Conservation (phyloP, 2,797 vertebrate genomes). For the Zenarchopterus dispar region DNA sequence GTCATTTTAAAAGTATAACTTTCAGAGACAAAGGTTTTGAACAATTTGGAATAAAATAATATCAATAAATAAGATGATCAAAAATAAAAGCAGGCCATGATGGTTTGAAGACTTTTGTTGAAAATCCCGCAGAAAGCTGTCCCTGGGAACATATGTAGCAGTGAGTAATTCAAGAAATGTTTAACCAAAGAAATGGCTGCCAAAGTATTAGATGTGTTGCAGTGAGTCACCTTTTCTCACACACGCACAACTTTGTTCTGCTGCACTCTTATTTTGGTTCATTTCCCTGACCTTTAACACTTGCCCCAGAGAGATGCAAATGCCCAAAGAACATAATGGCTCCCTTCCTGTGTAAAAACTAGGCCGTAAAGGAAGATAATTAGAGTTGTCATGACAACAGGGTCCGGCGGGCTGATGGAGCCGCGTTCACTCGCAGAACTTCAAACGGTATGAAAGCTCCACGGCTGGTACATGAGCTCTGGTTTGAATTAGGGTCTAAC, state of each 20-base stretch:
- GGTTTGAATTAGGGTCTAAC: slow-evolving; percentile 96
- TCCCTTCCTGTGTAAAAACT: slow-evolving; percentile 98
- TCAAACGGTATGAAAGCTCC: slow-evolving; percentile 97
- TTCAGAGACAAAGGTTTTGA: too few species aligned
- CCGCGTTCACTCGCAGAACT: slow-evolving; percentile 93
- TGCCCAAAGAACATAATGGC: slow-evolving; percentile 98
- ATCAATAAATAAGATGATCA: too few species aligned
- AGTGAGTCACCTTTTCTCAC: slow-evolving; percentile 58
- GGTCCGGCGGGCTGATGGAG: slow-evolving; percentile 91
- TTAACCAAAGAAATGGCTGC: slow-evolving; percentile 46
- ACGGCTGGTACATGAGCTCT: slow-evolving; percentile 88
- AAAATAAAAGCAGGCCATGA: neutral
- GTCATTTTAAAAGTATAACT: too few species aligned
- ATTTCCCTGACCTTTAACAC: slow-evolving; percentile 94
- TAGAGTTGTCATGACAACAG: slow-evolving; percentile 97
- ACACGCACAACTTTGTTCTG: slow-evolving; percentile 33
- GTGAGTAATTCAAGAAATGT: slow-evolving; percentile 54
- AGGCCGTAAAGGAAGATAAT: slow-evolving; percentile 98
- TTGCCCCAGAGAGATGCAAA: slow-evolving; percentile 93
- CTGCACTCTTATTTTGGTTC: slow-evolving; percentile 82
- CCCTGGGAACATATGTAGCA: slow-evolving; percentile 52
- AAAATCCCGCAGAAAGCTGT: slow-evolving; percentile 23
- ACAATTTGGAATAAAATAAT: too few species aligned
- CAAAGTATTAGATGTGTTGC: slow-evolving; percentile 40
- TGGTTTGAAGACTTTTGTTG: slow-evolving; percentile 9